Percentiles rank a stretch among this genome's conserved stretches.
Evolutionary conservation across 1,140 invertebrate species (phyloP).

Genomic region (Aethina tumida): DNA sequence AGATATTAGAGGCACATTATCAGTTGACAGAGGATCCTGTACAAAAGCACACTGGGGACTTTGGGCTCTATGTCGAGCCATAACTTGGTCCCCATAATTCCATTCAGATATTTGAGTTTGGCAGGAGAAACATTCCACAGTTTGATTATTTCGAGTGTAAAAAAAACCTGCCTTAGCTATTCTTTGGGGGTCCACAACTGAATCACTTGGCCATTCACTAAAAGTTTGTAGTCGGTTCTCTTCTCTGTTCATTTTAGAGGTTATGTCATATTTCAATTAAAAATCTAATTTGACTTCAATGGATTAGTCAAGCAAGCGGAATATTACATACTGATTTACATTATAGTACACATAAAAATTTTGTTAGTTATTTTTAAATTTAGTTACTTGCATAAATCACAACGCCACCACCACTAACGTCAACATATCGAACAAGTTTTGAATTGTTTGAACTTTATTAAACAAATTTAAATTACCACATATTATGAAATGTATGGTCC

Average conservation of each 20-base stretch:
- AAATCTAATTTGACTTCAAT: not conserved
- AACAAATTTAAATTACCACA: too few relatives aligned
- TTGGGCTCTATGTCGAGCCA: constrained; percentile 49
- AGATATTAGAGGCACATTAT: constrained; percentile 49
- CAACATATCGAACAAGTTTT: too few relatives aligned
- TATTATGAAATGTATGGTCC: too few relatives aligned
- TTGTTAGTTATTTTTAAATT: too few relatives aligned
- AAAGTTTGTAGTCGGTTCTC: constrained; percentile 59
- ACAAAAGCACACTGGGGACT: constrained; percentile 66
- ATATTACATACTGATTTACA: too few relatives aligned
- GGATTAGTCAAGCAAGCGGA: too few relatives aligned
- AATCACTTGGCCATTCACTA: constrained; percentile 56
- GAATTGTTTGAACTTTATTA: too few relatives aligned
- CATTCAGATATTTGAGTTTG: constrained; percentile 59
- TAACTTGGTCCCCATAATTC: constrained; percentile 65
- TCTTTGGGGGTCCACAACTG: constrained; percentile 48
- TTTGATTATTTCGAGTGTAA: constrained; percentile 53
- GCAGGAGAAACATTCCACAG: constrained; percentile 70
- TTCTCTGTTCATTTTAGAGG: constrained; percentile 52
- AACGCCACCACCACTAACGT: too few relatives aligned
- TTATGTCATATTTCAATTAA: too few relatives aligned
- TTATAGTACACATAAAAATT: too few relatives aligned
- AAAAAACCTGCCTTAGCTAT: constrained; percentile 78
- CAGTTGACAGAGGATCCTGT: constrained; percentile 47
- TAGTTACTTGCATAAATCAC: too few relatives aligned